Evolutionary conservation across 2,797 vertebrate species (phyloP), one percentile per base, ranked within the genome.

Genomic region (Halcyon badia): DNA sequence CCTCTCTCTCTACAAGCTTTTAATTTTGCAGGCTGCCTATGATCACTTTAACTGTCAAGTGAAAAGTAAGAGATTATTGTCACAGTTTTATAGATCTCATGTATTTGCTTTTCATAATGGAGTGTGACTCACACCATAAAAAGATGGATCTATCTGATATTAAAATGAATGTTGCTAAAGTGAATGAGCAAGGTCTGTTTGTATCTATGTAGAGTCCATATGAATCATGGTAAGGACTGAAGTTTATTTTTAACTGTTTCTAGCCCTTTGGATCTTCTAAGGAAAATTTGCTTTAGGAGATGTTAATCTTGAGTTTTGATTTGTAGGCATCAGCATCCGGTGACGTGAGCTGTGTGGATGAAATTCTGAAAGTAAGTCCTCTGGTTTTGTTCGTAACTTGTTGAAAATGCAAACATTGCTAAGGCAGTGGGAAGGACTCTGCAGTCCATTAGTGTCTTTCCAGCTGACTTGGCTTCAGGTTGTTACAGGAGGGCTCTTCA

Each of bases 261-360:
- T 83, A 54, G 26, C 37, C 41, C 44, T 37, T 58, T 48, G 69
- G 42, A 15, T 83, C 58, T 76, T 66, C 25, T n/a, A 37, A 54
- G 41, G 58, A 60, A 65, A 35, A 66, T 12, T 17, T 69, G 22
- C 72, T 66, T 51, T 72, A 54, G 51, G 31, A 92, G 71, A 68
- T 14, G 8, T 81, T 96, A 97, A 97, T 76, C 77, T 30, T 93
- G 90, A 58, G 49, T 87, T 97, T 89, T 96, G 77, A 96, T 97
- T 97, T 97, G 90, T 96, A 99, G 99, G 99, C 99, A 84, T 98
- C 99, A 60, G 98, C 98, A 81, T 98, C 99, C 12, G 99, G 99
- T 85, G 99, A 99, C 75, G 98, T 99, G 83, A 99, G 99, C 98
- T 99, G 99, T 93, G 99, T 99, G 48, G 99, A 99, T 97, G 99